Evolutionary conservation across 2,113 vertebrate genomes (phyloP).

Genomic region (Anseranas semipalmata): DNA sequence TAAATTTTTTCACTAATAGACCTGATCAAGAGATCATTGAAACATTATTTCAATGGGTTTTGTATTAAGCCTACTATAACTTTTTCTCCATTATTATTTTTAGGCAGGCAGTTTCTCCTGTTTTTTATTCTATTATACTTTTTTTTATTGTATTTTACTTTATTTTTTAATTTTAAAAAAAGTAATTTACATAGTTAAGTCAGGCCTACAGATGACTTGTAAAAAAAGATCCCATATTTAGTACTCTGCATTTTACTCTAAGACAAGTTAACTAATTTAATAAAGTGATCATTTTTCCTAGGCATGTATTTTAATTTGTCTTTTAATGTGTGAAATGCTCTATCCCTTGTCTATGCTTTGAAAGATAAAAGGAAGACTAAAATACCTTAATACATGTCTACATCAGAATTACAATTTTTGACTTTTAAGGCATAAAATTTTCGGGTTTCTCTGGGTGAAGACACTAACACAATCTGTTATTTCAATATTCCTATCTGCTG

Average conservation of each 20-base stretch:
- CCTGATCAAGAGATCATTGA: not conserved
- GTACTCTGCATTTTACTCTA: not conserved
- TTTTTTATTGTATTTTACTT: too few species aligned
- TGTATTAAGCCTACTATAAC: not conserved
- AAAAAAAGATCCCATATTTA: not conserved
- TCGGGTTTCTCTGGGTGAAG: not conserved
- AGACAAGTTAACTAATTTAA: constrained; percentile 1
- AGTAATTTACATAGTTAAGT: not conserved
- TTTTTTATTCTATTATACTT: too few species aligned
- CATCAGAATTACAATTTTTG: not conserved
- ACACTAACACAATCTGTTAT: not conserved
- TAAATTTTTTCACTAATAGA: not conserved
- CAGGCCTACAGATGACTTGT: not conserved
- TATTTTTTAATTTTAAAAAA: not conserved
- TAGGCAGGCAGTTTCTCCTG: not conserved
- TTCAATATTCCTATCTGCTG: not conserved
- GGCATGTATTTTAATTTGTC: not conserved
- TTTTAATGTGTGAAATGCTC: not conserved
- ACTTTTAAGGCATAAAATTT: not conserved
- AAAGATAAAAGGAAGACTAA: not conserved
- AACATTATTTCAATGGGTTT: not conserved
- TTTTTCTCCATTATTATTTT: not conserved
- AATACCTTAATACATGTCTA: not conserved
- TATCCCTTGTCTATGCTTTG: not conserved
- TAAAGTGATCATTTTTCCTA: not conserved